Base-by-base conservation (phyloP, 2,797 vertebrate species). In the Sparus aurata region DNA sequence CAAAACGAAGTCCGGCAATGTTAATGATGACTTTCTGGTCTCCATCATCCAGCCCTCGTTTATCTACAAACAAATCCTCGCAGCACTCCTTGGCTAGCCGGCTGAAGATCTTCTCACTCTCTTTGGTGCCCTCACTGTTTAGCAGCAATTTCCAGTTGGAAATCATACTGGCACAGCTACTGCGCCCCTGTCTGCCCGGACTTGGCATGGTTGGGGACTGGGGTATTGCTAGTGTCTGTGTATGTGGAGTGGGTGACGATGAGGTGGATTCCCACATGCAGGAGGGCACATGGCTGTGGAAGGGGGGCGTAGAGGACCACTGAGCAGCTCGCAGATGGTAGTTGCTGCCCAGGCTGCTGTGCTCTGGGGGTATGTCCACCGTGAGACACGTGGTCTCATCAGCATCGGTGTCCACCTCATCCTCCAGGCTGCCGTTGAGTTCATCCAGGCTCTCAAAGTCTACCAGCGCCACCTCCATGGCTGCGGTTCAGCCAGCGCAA, bases 11-110 rank as follows among this genome's bases (percentile, higher is more conserved):
- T 17, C 98, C 98, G 0, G 98, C 97, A 0, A 99, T 98, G 87
- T 99, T 99, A 90, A 99, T 97, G 82, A 98, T 97, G 79, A 99
- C 95, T 50, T 97, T 96, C 76, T 98, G 98, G 75, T 96, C 95
- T 9, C 97, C 97, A 46, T 98, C 96, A 15, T 97, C 96, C 54
- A 96, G 84, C 47, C 84, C 92, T 71, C 91, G 88, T 79, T 95
- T 95, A 86, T 98, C 97, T 30, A 95, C 87, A 69, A 96, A 95
- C 22, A 98, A 87, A 72, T 96, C 94, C 63, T 97, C 96, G 0
- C 93, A 92, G 73, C 94, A 96, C 80, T 98, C 97, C 0, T 96
- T 95, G 0, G 96, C 93, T 58, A 97, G 92, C 75, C 92, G 96
- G 88, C 94, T 97, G 85, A 97, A 98, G 74, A 97, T 94, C 0